Conservation (phyloP, 2,888 invertebrate species). For the Chironomus riparius region DNA sequence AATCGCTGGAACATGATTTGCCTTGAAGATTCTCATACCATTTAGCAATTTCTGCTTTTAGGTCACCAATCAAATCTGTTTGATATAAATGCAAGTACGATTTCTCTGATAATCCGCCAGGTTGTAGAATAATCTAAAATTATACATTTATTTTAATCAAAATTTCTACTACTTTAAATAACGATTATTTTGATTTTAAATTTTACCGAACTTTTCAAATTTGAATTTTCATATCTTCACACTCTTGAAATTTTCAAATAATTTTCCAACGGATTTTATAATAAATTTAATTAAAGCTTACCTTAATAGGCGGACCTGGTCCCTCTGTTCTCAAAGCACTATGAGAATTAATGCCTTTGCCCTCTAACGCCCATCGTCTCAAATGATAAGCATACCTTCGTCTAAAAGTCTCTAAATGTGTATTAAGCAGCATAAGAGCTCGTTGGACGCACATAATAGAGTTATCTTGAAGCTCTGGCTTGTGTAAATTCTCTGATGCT, state of each 20-base stretch:
- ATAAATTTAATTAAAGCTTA: too few species aligned
- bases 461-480: constrained; percentile 53
- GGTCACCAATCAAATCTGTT: constrained; percentile 82
- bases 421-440: constrained; percentile 76
- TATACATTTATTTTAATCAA: too few species aligned
- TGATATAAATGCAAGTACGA: constrained; percentile 71
- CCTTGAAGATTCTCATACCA: constrained; percentile 73
- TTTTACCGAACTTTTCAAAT: too few species aligned
- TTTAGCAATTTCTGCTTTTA: constrained; percentile 88
- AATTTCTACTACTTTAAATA: too few species aligned
- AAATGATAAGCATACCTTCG: constrained; percentile 81
- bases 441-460: constrained; percentile 84
- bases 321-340: constrained; percentile 45
- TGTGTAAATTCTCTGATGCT: constrained; percentile 62
- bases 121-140: constrained; percentile 62
- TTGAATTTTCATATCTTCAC: too few species aligned
- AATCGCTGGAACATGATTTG: constrained; percentile 36
- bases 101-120: constrained; percentile 79
- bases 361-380: constrained; percentile 80
- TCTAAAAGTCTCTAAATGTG: constrained; percentile 87
- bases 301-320: constrained; percentile 56
- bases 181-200: too few species aligned
- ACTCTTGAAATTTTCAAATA: too few species aligned
- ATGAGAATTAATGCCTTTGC: constrained; percentile 68
- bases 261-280: too few species aligned